These are phyloP conservation scores for Cheilosia soror DNA, from an alignment of 2,888 invertebrate species.

Conservation along the genomic window DNA sequence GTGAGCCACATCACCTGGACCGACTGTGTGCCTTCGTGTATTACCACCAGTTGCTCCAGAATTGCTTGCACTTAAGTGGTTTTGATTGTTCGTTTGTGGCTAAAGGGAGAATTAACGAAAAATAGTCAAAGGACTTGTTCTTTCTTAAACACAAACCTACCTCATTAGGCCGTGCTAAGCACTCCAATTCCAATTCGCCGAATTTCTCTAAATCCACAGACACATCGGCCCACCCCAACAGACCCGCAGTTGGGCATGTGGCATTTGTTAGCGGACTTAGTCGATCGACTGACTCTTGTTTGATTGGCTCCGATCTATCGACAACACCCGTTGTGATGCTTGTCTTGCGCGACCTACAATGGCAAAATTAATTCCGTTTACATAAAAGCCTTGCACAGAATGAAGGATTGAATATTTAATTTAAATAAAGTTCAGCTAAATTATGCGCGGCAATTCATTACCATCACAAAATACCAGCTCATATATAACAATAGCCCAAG, in stretches of 20 bases:
- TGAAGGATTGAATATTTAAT: conserved; percentile 43
- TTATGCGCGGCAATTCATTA: conserved; percentile 63
- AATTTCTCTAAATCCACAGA: conserved; percentile 83
- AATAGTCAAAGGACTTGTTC: not conserved
- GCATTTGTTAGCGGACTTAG: conserved; percentile 83
- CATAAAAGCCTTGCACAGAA: conserved; percentile 19
- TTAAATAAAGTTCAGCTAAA: conserved; percentile 28
- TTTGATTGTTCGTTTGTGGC: conserved; percentile 78
- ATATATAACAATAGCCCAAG: conserved; percentile 43
- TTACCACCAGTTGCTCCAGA: conserved; percentile 83
- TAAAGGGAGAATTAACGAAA: conserved; percentile 32
- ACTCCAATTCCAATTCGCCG: conserved; percentile 82
- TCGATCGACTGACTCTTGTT: conserved; percentile 83
- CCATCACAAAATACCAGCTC: conserved; percentile 56
- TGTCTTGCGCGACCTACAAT: conserved; percentile 85
- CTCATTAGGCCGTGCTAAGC: conserved; percentile 80
- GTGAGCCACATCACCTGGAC: conserved; percentile 95
- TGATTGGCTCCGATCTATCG: conserved; percentile 84
- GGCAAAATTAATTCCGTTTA: conserved; percentile 31
- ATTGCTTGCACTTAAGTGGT: conserved; percentile 78
- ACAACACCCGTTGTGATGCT: conserved; percentile 87
- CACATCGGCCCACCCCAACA: conserved; percentile 81
- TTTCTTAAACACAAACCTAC: conserved; percentile 72
- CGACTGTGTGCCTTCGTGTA: conserved; percentile 95
- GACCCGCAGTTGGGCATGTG: conserved; percentile 75